Evolutionary conservation across 2,888 invertebrate species (phyloP), one percentile per base, ranked within the genome.

Genomic region (Drosophila algonquin): DNA sequence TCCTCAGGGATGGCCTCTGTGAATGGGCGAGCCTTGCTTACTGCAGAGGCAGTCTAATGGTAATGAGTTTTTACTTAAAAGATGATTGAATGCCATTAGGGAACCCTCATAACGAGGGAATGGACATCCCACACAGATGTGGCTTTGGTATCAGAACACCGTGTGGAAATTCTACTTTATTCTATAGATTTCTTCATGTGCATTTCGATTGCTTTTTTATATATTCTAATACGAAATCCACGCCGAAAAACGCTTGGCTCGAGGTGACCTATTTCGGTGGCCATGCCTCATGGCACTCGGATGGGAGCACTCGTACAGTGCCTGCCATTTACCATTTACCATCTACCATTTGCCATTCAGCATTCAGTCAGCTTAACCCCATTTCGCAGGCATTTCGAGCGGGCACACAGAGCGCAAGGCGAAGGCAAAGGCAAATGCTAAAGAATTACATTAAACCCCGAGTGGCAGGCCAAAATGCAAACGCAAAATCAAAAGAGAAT

Each of bases 401-500:
- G 14, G 35, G 65, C 14, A 18, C 40, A 59, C 18, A 16, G 27
- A 60, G 18, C 27, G 27, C 30, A 30, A 7, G 7, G 27, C 32
- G 24, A 48, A 47, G 16, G 24, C 30, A 61, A 62, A 68, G 60
- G 73, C 58, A 63, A 63, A 63, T 63, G 70, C 74, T 46, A 63
- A 77, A 77, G 77, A 85, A 82, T 82, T 81, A 80, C 82, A 82
- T 74, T 70, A 75, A 80, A 75, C 76, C 73, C 73, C 76, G 79
- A 85, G 75, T 72, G 80, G 69, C 81, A 75, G 70, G 82, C 65
- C 57, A 67, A 73, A 71, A 69, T 70, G 69, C 55, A 72, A 72
- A 73, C 70, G 72, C 65, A 77, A 82, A 86, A 83, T 82, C 83
- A 86, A 85, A 82, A 78, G 79, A 75, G 82, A 85, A 83, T 83